Evolutionary conservation across 2,113 vertebrate species (phyloP).

Genomic region (Triplophysa siluroides): DNA sequence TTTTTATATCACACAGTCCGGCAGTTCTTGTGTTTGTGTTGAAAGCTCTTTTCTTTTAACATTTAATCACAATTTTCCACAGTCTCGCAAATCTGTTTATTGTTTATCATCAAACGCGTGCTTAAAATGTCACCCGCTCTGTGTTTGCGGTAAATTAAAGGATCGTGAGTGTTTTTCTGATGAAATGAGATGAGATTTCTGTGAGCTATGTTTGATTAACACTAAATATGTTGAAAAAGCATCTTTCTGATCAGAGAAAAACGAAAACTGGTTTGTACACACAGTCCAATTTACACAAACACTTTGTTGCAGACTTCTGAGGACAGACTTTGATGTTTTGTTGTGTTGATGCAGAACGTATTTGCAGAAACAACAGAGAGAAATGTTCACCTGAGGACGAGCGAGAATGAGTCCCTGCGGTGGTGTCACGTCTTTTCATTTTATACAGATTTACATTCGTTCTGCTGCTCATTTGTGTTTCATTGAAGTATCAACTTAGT

Average conservation of each 20-base stretch:
- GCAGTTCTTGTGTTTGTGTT: constrained; percentile 18
- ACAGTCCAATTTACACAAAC: background rate
- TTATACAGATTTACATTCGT: background rate
- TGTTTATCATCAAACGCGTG: constrained; percentile 39
- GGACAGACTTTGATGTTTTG: background rate
- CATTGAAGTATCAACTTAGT: too few species aligned
- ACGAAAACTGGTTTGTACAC: background rate
- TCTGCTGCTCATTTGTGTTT: background rate
- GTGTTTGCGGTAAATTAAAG: constrained; percentile 47
- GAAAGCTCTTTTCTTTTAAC: constrained; percentile 52
- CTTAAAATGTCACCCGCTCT: constrained; percentile 33
- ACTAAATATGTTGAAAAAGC: background rate
- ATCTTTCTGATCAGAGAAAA: background rate
- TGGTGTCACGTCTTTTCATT: background rate
- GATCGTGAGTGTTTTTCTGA: constrained; percentile 6
- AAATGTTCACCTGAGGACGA: background rate
- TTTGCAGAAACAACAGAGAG: constrained; percentile 13
- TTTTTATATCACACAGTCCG: too few species aligned
- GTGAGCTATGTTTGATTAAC: background rate
- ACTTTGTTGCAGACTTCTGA: background rate
- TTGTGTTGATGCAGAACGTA: constrained; percentile 29
- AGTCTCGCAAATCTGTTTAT: constrained; percentile 49
- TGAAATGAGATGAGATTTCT: constrained; percentile 25
- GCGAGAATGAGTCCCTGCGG: background rate
- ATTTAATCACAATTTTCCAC: constrained; percentile 54